Conservation (phyloP, 2,888 invertebrate species). For the Thyatira batis region DNA sequence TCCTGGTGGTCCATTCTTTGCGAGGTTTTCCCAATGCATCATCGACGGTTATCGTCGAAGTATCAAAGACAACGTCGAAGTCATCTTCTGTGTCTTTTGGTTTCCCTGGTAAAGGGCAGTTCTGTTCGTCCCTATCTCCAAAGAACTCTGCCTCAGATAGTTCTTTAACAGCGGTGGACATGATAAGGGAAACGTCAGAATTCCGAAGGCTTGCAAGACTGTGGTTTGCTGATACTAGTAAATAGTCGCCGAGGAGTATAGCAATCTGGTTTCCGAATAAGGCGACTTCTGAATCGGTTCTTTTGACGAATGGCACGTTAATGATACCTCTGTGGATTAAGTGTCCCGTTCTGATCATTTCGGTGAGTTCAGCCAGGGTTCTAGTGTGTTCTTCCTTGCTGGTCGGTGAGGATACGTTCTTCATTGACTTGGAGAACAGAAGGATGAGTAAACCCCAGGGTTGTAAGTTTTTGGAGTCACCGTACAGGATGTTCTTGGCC, state of each 20-base stretch:
- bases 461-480: constrained; percentile 91
- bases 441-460: constrained; percentile 93
- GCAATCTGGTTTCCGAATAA: constrained; percentile 95
- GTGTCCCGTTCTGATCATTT: constrained; percentile 93
- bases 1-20: constrained; percentile 88
- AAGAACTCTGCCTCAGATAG: constrained; percentile 92
- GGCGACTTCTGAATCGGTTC: constrained; percentile 86
- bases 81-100: constrained; percentile 70
- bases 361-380: constrained; percentile 85
- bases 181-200: constrained; percentile 89
- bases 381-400: constrained; percentile 80
- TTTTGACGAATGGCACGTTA: constrained; percentile 76
- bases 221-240: constrained; percentile 90
- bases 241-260: constrained; percentile 91
- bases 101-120: constrained; percentile 87
- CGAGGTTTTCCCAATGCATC: constrained; percentile 82
- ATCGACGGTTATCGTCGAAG: constrained; percentile 58
- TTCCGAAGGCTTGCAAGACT: constrained; percentile 89
- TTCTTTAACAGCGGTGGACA: constrained; percentile 91
- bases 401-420: constrained; percentile 83
- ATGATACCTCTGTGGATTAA: constrained; percentile 87
- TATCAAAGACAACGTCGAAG: constrained; percentile 64
- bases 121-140: constrained; percentile 88
- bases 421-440: constrained; percentile 88
- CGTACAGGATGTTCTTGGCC: constrained; percentile 91